Evolutionary conservation across 2,797 vertebrate genomes (phyloP), one percentile per base, ranked within the genome.

Genomic region (Miichthys miiuy): DNA sequence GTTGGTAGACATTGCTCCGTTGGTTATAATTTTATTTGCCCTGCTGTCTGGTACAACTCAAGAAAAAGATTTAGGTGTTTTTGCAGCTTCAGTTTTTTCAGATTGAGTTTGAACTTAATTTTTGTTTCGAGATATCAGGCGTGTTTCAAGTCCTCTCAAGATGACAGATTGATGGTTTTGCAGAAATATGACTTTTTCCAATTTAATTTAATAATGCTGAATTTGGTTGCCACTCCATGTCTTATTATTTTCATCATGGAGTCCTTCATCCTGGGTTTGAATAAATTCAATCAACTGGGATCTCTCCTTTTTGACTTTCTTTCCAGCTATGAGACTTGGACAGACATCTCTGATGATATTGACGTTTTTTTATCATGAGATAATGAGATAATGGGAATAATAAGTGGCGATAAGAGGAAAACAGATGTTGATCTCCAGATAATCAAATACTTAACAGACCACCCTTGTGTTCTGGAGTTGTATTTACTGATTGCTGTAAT

Each of bases 91-190:
- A 8, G 3, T 42, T 56, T 76, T 67, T 47, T 41, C 55, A 73
- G 30, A 70, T 41, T 60, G 38, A 73, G 20, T 80, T 74, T 66
- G 25, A 47, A 65, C 68, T 51, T 17, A 47, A 62, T 52, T 27
- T 21, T 67, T 18, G 30, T 74, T 18, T 68, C 0, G 8, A 57
- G 51, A 20, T 66, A 42, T 54, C 20, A 42, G 27, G 38, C 8
- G 14, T 42, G 46, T 69, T 75, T 72, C 16, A 56, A 66, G 27
- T 64, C 7, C 3, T 48, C 2, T 25, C 5, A 20, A 21, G 55
- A 62, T 52, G 46, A 74, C 41, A 23, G 47, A 64, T 44, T 80
- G 1, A 23, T 62, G 13, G 12, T 47, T 68, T 68, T 63, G 5
- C 1, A 21, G 60, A 38, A 69, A 34, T 72, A 1, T 34, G 68